These are phyloP conservation scores for Habrosyne pyritoides DNA, from an alignment of 2,888 invertebrate species.

Conservation along the genomic window DNA sequence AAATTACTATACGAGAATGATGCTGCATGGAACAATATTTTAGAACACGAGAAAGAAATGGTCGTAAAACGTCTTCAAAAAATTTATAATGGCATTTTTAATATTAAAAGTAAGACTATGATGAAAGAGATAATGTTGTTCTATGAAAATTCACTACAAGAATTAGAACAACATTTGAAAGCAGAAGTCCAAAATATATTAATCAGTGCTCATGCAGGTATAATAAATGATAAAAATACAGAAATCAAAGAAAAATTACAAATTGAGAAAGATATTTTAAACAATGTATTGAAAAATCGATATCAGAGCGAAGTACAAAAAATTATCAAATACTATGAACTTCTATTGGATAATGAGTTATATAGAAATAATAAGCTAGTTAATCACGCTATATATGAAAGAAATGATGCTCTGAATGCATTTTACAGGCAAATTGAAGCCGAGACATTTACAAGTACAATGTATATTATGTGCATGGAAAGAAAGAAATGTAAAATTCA, in stretches of 20 bases:
- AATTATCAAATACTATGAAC: constrained; percentile 62
- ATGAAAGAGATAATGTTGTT: constrained; percentile 57
- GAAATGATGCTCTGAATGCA: constrained; percentile 65
- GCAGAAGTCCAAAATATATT: constrained; percentile 54
- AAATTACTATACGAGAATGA: constrained; percentile 59
- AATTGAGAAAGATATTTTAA: constrained; percentile 51
- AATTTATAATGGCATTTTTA: constrained; percentile 55
- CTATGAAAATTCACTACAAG: constrained; percentile 64
- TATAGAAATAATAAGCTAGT: constrained; percentile 50
- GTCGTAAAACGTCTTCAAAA: constrained; percentile 53
- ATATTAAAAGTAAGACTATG: constrained; percentile 59
- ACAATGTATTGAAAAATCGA: constrained; percentile 47
- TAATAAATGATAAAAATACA: constrained; percentile 56
- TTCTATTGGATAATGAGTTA: constrained; percentile 61
- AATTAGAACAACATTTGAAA: constrained; percentile 61
- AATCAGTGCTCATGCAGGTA: constrained; percentile 48
- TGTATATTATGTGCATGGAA: constrained; percentile 73
- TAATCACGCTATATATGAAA: constrained; percentile 52
- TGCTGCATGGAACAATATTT: constrained; percentile 61
- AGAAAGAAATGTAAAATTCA: constrained; percentile 73
- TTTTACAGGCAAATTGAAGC: constrained; percentile 64
- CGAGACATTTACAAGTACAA: constrained; percentile 64
- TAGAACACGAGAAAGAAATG: constrained; percentile 52
- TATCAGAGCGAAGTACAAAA: constrained; percentile 57
- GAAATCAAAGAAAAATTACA: constrained; percentile 59